phyloP scores from a whole-genome alignment of 2,797 vertebrate genomes.

The Enteromius argenteus region DNA sequence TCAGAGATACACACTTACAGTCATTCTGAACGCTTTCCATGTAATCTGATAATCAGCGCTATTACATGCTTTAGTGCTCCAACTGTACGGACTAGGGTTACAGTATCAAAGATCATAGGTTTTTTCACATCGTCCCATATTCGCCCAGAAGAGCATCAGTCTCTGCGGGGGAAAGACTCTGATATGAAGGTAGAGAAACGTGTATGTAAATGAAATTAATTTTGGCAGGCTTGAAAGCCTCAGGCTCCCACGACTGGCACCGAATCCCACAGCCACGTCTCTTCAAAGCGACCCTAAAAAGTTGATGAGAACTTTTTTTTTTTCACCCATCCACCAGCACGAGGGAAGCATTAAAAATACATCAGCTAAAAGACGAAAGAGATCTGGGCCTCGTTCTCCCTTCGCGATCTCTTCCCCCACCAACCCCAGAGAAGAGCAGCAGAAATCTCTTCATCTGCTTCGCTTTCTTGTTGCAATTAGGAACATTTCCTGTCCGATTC shows the following conservation, averaged over 20 bases:
- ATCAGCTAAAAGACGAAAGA: constrained; percentile 59
- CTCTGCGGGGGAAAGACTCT: not conserved
- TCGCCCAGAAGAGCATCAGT: not conserved
- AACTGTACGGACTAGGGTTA: constrained; percentile 31
- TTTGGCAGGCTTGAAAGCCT: constrained; percentile 53
- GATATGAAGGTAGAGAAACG: constrained; percentile 39
- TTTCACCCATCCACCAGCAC: constrained; percentile 44
- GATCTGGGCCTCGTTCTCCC: constrained; percentile 53
- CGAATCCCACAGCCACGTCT: constrained; percentile 47
- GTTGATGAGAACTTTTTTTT: constrained; percentile 56
- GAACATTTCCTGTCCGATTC: not conserved
- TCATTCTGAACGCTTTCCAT: constrained; percentile 25
- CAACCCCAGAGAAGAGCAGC: constrained; percentile 41
- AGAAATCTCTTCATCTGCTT: constrained; percentile 41
- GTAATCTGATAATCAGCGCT: constrained; percentile 52
- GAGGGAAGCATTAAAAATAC: constrained; percentile 63
- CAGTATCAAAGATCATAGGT: constrained; percentile 4
- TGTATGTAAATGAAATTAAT: constrained; percentile 41
- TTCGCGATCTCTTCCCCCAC: constrained; percentile 30
- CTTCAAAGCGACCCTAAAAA: constrained; percentile 57
- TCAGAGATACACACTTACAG: constrained; percentile 30
- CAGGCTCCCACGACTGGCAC: constrained; percentile 25
- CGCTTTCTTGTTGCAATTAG: constrained; percentile 21
- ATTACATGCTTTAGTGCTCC: constrained; percentile 33
- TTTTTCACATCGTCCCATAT: constrained; percentile 14